Evolutionary conservation across 2,113 vertebrate genomes (phyloP).

Genomic region (Panthera tigris): DNA sequence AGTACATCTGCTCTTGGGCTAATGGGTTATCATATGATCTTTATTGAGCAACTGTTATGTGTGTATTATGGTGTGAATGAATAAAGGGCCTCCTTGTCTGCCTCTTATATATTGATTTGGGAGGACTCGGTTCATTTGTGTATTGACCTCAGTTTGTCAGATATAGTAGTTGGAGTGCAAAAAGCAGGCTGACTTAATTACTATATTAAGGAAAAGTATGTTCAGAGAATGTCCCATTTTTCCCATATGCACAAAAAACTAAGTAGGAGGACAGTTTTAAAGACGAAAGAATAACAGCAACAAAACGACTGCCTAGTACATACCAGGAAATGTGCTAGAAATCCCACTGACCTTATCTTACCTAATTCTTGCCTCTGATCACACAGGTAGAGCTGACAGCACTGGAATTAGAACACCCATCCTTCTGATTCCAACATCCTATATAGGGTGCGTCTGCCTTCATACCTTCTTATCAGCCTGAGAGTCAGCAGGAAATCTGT

Average conservation of each 20-base stretch:
- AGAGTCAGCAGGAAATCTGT: background rate
- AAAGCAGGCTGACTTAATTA: background rate
- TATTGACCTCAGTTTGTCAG: background rate
- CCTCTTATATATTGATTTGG: background rate
- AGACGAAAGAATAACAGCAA: background rate
- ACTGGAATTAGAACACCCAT: background rate
- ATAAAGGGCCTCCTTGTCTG: background rate
- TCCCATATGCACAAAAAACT: background rate
- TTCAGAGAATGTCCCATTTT: background rate
- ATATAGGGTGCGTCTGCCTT: background rate
- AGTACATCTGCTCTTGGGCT: constrained; percentile 39
- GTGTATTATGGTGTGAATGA: background rate
- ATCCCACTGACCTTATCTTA: background rate
- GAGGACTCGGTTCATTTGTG: background rate
- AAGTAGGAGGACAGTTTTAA: background rate
- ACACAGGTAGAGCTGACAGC: background rate
- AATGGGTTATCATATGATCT: background rate
- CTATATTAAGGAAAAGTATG: background rate
- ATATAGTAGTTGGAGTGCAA: background rate
- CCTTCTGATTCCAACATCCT: background rate
- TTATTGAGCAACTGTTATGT: background rate
- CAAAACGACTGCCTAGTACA: background rate
- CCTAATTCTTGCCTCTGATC: background rate
- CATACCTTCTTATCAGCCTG: too few species aligned
- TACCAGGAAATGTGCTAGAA: background rate